Percentiles rank a stretch among this genome's conserved stretches.
phyloP scores from a whole-genome alignment of 2,113 vertebrate species.

The Formicarius rufipectus region DNA sequence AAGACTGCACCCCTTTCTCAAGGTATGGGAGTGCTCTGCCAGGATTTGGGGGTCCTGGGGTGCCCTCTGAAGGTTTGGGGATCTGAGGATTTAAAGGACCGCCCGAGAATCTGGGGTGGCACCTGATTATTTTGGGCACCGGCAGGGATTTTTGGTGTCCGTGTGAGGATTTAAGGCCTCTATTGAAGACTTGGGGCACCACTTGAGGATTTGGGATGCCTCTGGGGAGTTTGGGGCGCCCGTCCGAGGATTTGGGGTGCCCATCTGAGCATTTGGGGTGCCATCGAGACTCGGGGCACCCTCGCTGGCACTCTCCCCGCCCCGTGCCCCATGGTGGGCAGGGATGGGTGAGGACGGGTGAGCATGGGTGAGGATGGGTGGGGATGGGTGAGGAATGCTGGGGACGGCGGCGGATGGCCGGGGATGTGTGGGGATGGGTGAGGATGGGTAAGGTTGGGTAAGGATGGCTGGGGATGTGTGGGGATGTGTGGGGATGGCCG shows the following conservation, averaged over 20 bases:
- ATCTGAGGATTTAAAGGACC: background rate
- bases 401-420: no score
- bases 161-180: background rate
- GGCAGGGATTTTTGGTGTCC: background rate
- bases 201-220: accelerated
- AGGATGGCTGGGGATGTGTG: no score
- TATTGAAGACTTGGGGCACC: background rate
- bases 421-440: no score
- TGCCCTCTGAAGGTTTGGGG: background rate
- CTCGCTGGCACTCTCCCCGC: accelerated
- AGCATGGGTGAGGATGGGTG: no score
- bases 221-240: accelerated
- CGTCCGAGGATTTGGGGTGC: no score
- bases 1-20: background rate
- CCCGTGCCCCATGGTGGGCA: no score
- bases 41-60: background rate
- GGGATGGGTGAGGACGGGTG: no score
- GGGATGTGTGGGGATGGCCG: no score
- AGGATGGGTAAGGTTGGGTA: no score
- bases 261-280: no score
- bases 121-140: background rate
- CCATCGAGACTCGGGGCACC: background rate
- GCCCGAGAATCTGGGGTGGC: background rate
- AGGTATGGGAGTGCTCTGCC: background rate
- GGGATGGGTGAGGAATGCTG: no score